These are phyloP conservation scores for Etia nguti DNA, from an alignment of 2,113 vertebrate genomes.

Conservation along the genomic window DNA sequence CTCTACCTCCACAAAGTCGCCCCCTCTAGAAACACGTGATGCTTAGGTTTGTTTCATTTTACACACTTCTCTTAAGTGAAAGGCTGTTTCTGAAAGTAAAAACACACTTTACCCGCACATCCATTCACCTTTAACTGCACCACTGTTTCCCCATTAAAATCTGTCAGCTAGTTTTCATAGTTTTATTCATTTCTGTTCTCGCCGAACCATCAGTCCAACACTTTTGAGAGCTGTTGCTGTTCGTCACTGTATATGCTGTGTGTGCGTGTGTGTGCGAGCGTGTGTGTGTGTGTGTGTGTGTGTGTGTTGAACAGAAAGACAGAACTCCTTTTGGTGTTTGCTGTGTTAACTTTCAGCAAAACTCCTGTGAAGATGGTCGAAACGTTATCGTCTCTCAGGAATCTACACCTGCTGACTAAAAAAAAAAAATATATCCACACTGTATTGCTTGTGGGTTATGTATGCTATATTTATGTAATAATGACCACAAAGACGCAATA, in stretches of 20 bases:
- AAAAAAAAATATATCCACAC: background rate
- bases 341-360: conserved; percentile 8
- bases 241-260: background rate
- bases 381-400: conserved; percentile 11
- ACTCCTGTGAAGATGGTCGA: background rate
- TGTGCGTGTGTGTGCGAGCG: background rate
- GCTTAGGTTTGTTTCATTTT: background rate
- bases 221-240: background rate
- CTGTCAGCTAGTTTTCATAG: background rate
- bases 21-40: background rate
- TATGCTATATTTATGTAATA: conserved; percentile 24
- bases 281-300: background rate
- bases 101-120: background rate
- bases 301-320: background rate
- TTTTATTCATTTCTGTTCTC: background rate
- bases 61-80: background rate
- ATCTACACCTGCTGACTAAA: background rate
- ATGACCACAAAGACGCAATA: background rate
- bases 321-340: conserved; percentile 13
- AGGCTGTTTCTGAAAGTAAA: background rate
- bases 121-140: background rate
- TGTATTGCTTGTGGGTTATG: background rate
- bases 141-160: background rate
- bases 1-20: conserved; percentile 23
- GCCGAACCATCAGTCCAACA: background rate